Percentiles rank a stretch among this genome's conserved stretches.
Conservation (phyloP, 2,888 invertebrate genomes). For the Mythimna albipuncta region DNA sequence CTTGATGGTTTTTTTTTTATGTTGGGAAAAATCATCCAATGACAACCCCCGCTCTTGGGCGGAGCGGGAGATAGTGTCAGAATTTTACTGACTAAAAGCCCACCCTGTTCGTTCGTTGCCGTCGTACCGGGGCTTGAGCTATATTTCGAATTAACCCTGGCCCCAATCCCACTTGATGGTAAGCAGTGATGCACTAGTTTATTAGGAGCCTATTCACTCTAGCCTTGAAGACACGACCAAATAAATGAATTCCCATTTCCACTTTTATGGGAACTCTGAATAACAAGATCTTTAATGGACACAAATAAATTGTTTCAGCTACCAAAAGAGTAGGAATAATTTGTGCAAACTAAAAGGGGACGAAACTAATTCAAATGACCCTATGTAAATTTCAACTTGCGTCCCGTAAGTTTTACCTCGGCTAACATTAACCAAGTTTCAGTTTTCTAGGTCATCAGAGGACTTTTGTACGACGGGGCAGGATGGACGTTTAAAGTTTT, state of each 20-base stretch:
- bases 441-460: constrained; percentile 50
- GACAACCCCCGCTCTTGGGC: too few species aligned
- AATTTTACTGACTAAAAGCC: too few species aligned
- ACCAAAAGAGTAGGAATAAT: constrained; percentile 35
- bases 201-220: too few species aligned
- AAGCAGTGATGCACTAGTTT: too few species aligned
- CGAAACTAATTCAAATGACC: constrained; percentile 51
- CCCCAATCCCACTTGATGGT: too few species aligned
- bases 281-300: constrained; percentile 1
- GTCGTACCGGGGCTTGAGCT: too few species aligned
- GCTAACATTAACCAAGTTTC: constrained; percentile 44
- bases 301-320: constrained; percentile 8
- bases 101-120: too few species aligned
- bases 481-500: constrained; percentile 36
- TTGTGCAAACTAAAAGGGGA: constrained; percentile 27
- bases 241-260: constrained; percentile 19
- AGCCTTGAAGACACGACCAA: not conserved
- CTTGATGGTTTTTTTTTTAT: too few species aligned
- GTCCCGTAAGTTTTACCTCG: constrained; percentile 42
- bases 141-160: too few species aligned
- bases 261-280: constrained; percentile 1
- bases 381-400: constrained; percentile 49
- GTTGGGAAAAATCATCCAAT: too few species aligned
- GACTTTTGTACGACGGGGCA: constrained; percentile 34
- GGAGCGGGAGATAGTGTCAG: too few species aligned